These are phyloP conservation scores for Cyanocitta stelleri DNA, from an alignment of 2,113 vertebrate species.

Conservation along the genomic window DNA sequence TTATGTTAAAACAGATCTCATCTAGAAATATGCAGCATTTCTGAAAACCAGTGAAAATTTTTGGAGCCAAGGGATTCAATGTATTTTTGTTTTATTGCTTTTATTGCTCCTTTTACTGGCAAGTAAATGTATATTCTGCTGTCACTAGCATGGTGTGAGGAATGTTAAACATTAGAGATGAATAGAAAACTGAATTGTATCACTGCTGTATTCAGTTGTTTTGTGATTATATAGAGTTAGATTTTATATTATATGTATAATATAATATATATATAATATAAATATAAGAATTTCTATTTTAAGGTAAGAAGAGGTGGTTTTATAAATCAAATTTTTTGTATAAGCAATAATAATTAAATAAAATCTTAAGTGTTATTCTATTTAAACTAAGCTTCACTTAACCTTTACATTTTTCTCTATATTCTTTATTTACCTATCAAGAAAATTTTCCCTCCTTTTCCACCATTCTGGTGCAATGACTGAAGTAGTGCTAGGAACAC, in stretches of 20 bases:
- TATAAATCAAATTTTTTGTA: neutral
- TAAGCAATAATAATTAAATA: neutral
- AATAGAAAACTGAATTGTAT: neutral
- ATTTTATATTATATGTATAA: neutral
- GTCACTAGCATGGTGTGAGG: neutral
- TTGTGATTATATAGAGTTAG: neutral
- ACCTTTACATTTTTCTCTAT: neutral
- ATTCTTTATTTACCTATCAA: neutral
- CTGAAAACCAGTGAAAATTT: neutral
- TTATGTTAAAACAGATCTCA: neutral
- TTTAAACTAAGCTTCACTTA: constrained; percentile 20
- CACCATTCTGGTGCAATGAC: neutral
- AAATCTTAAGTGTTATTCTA: neutral
- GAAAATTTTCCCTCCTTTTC: neutral
- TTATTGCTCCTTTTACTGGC: neutral
- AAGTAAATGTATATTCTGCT: neutral
- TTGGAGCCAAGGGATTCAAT: neutral
- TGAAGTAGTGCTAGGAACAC: neutral
- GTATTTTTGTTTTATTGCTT: neutral
- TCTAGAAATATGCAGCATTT: neutral
- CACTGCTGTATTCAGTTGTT: neutral
- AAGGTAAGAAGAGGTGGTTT: neutral
- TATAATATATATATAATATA: too few relatives aligned
- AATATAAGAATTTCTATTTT: neutral
- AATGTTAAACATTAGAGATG: neutral